Evolutionary conservation across 2,888 invertebrate species (phyloP), one percentile per base, ranked within the genome.

Genomic region (Octodonta nipae): DNA sequence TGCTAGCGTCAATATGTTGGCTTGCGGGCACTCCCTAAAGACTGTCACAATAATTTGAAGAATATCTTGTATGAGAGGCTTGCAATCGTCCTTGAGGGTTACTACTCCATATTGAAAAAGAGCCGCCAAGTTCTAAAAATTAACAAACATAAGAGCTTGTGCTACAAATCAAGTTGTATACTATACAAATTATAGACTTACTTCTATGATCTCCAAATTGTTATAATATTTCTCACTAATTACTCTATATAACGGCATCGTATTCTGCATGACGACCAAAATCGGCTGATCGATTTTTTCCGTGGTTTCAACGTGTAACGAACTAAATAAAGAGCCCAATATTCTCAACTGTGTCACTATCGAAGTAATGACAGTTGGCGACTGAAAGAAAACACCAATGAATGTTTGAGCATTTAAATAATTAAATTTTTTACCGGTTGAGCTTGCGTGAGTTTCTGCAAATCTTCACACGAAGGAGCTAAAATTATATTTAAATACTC

Each of bases 31-130:
- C 8, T 71, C 67, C 47, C 73, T 66, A 52, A 83, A 80, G 26
- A 79, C 74, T 35, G 71, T 68, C 14, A 76, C 65, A 28, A 80
- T 67, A 34, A 87, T 67, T 44, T 74, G 70, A 3, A 78, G 42
- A 26, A 86, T 67, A 45, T 78, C 77, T 22, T 71, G 68, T 25
- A 81, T 61, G 43, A 84, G 61, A 1, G 79, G 75, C 38, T 73
- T 63, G 49, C 77, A 74, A 38, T 80, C 78, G 37, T 75, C 75
- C 61, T 79, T 66, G 34, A 87, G 60, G 26, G 81, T 78, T 0
- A 73, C 68, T 8, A 86, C 66, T 2, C 78, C 73, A 54, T 79
- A 75, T 56, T 83, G 85, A 35, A 87, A 60, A 30, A 84, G 66
- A 36, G 70, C 68, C 60, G 83, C 82, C 42, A 85, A 65, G 7